Evolutionary conservation across 1,140 invertebrate genomes (phyloP).

Genomic region (Ceratoteleas bidentatus): DNA sequence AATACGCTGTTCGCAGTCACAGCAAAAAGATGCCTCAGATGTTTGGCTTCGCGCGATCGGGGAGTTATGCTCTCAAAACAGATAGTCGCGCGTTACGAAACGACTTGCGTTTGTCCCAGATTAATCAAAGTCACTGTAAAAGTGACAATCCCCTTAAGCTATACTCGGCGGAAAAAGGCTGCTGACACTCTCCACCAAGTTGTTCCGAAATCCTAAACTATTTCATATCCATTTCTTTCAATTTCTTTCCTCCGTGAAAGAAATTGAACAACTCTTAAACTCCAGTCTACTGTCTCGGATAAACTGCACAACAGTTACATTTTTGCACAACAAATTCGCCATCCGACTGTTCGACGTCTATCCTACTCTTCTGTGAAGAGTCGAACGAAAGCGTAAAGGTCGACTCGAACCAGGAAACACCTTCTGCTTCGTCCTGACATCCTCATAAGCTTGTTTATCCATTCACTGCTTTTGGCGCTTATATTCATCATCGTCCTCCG

Average conservation of each 20-base stretch:
- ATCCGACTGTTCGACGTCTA: constrained; percentile 13
- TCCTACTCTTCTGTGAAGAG: constrained; percentile 59
- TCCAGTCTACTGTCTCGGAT: too few species aligned
- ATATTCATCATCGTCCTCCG: constrained; percentile 58
- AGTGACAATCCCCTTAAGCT: neutral
- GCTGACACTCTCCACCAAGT: neutral
- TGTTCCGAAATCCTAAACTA: neutral
- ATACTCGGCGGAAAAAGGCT: neutral
- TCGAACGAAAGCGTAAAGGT: constrained; percentile 58
- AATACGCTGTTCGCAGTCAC: constrained; percentile 20
- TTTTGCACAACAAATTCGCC: constrained; percentile 8
- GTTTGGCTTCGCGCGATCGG: constrained; percentile 72
- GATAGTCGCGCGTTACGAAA: constrained; percentile 6
- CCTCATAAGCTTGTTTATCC: constrained; percentile 65
- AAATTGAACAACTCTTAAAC: too few species aligned
- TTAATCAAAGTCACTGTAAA: constrained; percentile 14
- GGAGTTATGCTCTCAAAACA: constrained; percentile 40
- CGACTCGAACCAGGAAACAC: constrained; percentile 43
- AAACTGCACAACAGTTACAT: neutral
- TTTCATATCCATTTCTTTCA: neutral
- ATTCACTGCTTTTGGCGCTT: constrained; percentile 66
- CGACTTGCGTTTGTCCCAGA: neutral
- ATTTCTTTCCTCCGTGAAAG: too few species aligned
- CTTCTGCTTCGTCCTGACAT: constrained; percentile 50
- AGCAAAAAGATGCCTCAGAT: constrained; percentile 57